Evolutionary conservation across 2,888 invertebrate species (phyloP).

Genomic region (Baccha elongata): DNA sequence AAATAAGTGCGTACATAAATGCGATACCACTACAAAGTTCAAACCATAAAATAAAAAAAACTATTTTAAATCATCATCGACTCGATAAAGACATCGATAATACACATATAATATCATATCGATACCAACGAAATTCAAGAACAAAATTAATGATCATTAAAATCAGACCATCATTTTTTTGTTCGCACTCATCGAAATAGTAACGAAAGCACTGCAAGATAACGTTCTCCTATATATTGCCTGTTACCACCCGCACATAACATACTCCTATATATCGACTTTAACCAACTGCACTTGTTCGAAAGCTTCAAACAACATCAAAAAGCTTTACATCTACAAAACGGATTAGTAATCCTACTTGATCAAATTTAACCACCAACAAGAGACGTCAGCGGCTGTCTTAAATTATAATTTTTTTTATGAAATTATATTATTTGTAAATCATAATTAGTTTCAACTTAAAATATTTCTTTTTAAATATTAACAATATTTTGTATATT

Average conservation of each 20-base stretch:
- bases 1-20: not conserved
- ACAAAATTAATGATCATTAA: not conserved
- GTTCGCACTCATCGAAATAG: constrained; percentile 6
- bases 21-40: too few relatives aligned
- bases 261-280: not conserved
- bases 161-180: constrained; percentile 3
- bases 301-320: constrained; percentile 3
- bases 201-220: not conserved
- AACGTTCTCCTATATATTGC: not conserved
- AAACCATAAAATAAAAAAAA: not conserved
- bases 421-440: not conserved
- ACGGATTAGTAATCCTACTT: not conserved
- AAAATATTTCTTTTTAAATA: constrained; percentile 64
- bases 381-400: not conserved
- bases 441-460: not conserved
- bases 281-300: not conserved
- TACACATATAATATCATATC: constrained; percentile 6
- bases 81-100: not conserved
- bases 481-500: constrained; percentile 78
- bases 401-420: constrained; percentile 64
- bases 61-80: not conserved
- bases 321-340: not conserved
- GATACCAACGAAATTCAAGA: not conserved
- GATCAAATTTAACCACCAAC: not conserved
- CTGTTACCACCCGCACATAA: too few relatives aligned